Percentiles rank a stretch among this genome's conserved stretches.
These are phyloP conservation scores for Laterallus jamaicensis DNA, from an alignment of 2,113 vertebrate genomes.

Conservation along the genomic window DNA sequence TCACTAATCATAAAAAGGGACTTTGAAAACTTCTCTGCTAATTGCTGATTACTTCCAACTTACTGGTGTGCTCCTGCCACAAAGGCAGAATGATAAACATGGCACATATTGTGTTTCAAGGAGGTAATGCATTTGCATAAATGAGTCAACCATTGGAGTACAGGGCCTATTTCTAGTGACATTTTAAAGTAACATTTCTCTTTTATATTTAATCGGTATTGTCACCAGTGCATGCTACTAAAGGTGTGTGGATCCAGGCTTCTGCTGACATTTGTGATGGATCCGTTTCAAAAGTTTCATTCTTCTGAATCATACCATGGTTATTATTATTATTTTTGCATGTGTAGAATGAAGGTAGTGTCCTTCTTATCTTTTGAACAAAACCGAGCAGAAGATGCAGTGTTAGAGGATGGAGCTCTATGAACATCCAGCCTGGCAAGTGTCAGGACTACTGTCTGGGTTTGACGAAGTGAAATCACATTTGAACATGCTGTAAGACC, in stretches of 20 bases:
- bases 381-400: background rate
- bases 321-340: background rate
- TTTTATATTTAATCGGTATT: background rate
- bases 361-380: background rate
- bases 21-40: background rate
- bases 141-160: background rate
- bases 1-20: background rate
- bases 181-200: background rate
- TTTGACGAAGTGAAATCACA: background rate
- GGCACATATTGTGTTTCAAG: background rate
- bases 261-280: background rate
- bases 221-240: background rate
- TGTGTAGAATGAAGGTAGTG: background rate
- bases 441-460: background rate
- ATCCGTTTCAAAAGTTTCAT: background rate
- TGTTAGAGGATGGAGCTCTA: background rate
- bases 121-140: background rate
- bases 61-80: background rate
- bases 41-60: background rate
- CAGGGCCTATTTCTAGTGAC: background rate
- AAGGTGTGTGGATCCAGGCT: background rate
- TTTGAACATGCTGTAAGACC: background rate
- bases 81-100: background rate
- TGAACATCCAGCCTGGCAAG: background rate
- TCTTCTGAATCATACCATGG: background rate